Percentiles rank a stretch among this genome's conserved stretches.
Evolutionary conservation across 2,113 vertebrate species (phyloP).

Genomic region (Scortum barcoo): DNA sequence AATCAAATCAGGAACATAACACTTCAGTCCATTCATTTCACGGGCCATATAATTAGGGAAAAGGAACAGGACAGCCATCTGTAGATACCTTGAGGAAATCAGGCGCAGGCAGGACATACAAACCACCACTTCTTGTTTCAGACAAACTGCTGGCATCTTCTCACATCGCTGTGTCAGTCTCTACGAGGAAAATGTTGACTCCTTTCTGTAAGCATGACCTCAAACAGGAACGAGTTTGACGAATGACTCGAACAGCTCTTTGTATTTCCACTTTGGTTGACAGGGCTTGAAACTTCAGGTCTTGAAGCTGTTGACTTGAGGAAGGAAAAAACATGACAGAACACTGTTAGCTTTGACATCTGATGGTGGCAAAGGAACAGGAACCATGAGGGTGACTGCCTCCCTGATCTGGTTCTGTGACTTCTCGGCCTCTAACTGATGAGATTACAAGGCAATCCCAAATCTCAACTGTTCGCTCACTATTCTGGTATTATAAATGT

Average conservation of each 20-base stretch:
- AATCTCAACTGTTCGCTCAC: conserved; percentile 27
- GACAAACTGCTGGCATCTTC: conserved; percentile 42
- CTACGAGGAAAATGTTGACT: conserved; percentile 26
- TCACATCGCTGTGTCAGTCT: conserved; percentile 64
- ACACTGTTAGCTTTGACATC: conserved; percentile 87
- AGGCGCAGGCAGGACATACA: conserved; percentile 77
- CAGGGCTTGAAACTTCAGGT: conserved; percentile 75
- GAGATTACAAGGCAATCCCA: conserved; percentile 19
- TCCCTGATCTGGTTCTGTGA: conserved; percentile 54
- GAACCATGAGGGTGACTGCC: conserved; percentile 46
- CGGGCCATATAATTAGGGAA: neutral
- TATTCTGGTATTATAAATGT: conserved; percentile 18
- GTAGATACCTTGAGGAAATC: conserved; percentile 40
- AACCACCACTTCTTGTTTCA: conserved; percentile 76
- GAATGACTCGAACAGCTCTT: conserved; percentile 39
- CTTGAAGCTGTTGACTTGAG: conserved; percentile 85
- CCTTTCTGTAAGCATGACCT: conserved; percentile 29
- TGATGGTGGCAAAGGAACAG: conserved; percentile 71
- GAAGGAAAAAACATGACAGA: conserved; percentile 85
- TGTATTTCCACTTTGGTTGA: conserved; percentile 56
- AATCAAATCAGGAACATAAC: conserved; percentile 35
- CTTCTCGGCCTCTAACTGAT: conserved; percentile 5
- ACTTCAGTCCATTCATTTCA: conserved; percentile 68
- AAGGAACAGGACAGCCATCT: conserved; percentile 20
- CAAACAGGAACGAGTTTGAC: conserved; percentile 13